Conservation (phyloP, 2,888 invertebrate genomes). For the Perizoma affinitatum region DNA sequence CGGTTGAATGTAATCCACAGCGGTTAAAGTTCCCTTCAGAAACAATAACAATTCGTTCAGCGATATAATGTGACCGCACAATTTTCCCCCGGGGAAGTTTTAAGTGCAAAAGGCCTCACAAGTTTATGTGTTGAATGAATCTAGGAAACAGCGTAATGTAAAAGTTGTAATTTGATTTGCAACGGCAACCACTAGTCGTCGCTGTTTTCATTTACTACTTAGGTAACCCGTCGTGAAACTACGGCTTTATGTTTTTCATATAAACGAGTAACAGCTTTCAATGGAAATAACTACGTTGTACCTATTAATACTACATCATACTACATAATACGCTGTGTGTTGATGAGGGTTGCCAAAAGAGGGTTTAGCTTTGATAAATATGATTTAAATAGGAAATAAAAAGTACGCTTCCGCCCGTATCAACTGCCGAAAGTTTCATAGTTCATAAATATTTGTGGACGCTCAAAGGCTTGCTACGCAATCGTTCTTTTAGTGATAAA, state of each 20-base stretch:
- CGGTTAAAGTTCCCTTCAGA: conserved; percentile 68
- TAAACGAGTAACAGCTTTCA: conserved; percentile 56
- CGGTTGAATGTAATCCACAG: conserved; percentile 60
- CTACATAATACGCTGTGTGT: conserved; percentile 2
- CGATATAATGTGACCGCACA: conserved; percentile 67
- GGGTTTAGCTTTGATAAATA: conserved; percentile 13
- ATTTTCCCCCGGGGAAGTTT: conserved; percentile 65
- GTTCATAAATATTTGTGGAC: conserved; percentile 17
- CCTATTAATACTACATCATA: background rate
- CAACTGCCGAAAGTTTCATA: conserved; percentile 6
- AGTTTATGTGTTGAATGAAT: conserved; percentile 74
- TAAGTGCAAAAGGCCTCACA: conserved; percentile 74
- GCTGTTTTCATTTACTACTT: conserved; percentile 61
- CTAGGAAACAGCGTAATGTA: conserved; percentile 66
- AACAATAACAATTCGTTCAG: conserved; percentile 72
- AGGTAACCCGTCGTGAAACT: conserved; percentile 37
- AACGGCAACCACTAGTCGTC: conserved; percentile 59
- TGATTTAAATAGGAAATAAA: background rate
- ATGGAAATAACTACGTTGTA: conserved; percentile 22
- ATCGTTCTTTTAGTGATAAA: no score
- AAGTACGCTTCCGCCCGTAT: background rate
- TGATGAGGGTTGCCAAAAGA: conserved; percentile 6
- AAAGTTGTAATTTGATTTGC: conserved; percentile 77
- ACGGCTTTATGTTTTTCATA: conserved; percentile 55
- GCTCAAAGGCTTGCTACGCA: conserved; percentile 13